Percentiles rank a stretch among this genome's conserved stretches.
These are phyloP conservation scores for Athrips mouffetella DNA, from an alignment of 2,888 invertebrate genomes.

Conservation along the genomic window DNA sequence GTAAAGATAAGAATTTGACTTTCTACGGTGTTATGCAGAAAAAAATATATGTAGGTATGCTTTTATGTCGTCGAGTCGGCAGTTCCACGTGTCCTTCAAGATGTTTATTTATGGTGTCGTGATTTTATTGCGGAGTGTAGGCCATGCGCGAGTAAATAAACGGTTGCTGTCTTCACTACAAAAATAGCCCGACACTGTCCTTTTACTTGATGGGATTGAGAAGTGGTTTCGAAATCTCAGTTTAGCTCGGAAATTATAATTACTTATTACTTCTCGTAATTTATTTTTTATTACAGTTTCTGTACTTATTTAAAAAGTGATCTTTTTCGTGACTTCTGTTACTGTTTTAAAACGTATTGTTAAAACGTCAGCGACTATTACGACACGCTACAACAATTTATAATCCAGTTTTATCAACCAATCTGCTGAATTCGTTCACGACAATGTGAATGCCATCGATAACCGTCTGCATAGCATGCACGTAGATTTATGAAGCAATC, in stretches of 20 bases:
- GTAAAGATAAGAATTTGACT: too few relatives aligned
- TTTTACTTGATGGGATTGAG: too few relatives aligned
- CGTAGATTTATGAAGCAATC: conserved; percentile 10
- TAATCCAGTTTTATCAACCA: conserved; percentile 5
- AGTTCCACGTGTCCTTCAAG: conserved; percentile 1
- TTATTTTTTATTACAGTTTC: too few relatives aligned
- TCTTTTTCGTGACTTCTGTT: conserved; percentile 3
- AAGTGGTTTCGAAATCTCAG: too few relatives aligned
- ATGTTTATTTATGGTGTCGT: conserved; percentile 14
- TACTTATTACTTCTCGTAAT: too few relatives aligned
- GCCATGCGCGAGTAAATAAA: conserved; percentile 51
- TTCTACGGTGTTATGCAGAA: too few relatives aligned
- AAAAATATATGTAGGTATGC: neutral
- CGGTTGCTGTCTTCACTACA: conserved; percentile 31
- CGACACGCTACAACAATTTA: conserved; percentile 1
- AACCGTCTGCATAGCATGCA: conserved; percentile 6
- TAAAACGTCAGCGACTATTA: neutral
- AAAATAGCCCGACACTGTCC: conserved; percentile 38
- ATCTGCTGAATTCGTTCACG: neutral
- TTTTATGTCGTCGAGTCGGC: neutral
- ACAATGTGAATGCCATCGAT: neutral
- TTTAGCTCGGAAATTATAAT: too few relatives aligned
- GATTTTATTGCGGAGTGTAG: conserved; percentile 37
- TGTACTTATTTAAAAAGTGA: neutral
- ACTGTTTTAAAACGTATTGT: conserved; percentile 18